A percentile compares a stretch with the other conserved stretches of the same genome.
These are phyloP conservation scores for Rhadinocentrus ornatus DNA, from an alignment of 2,797 vertebrate species.

Conservation along the genomic window DNA sequence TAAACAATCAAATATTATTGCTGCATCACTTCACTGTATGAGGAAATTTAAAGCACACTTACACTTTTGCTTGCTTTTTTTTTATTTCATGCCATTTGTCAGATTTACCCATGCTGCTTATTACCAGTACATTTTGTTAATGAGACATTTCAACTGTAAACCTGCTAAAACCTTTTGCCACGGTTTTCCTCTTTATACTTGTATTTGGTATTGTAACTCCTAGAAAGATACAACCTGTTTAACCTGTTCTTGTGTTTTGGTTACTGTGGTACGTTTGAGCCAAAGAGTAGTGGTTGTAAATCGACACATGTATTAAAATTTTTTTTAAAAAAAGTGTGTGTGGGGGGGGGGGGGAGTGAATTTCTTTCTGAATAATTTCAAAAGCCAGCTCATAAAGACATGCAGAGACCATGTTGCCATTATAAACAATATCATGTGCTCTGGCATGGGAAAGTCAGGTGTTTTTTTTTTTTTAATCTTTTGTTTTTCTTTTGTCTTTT, in stretches of 20 bases:
- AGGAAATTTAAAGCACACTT: background rate
- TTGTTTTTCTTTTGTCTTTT: background rate
- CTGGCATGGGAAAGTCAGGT: constrained; percentile 8
- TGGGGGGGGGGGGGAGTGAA: background rate
- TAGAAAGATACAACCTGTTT: constrained; percentile 20
- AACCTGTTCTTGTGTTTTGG: constrained; percentile 48
- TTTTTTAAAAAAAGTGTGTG: background rate
- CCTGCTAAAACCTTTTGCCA: background rate
- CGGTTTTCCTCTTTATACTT: background rate
- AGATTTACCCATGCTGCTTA: background rate
- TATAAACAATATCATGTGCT: constrained; percentile 50
- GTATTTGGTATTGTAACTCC: background rate
- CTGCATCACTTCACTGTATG: background rate
- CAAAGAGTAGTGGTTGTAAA: background rate
- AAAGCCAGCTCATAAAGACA: background rate
- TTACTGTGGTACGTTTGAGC: accelerated
- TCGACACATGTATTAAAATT: background rate
- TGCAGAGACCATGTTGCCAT: constrained; percentile 41
- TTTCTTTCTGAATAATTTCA: background rate
- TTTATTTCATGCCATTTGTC: background rate
- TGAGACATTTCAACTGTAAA: background rate
- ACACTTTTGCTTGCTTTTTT: background rate
- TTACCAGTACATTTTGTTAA: constrained; percentile 3
- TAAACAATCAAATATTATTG: background rate
- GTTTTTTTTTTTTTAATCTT: background rate